phyloP scores from a whole-genome alignment of 1,140 invertebrate species.

The Pygmarrhopalites habei region DNA sequence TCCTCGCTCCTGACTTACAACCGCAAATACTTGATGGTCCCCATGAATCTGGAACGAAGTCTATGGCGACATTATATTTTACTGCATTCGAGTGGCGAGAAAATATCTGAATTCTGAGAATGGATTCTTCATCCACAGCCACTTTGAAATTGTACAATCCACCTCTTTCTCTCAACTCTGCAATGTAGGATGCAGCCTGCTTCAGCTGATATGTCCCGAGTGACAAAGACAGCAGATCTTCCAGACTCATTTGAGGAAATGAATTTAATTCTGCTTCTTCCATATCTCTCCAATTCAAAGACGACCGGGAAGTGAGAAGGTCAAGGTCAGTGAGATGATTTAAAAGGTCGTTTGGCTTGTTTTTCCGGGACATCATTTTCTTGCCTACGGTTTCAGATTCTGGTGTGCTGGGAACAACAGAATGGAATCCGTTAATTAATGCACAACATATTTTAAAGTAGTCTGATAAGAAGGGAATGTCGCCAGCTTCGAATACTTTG shows the following conservation, averaged over 20 bases:
- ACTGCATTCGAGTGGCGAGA: background rate
- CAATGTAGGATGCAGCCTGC: background rate
- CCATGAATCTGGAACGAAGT: too few relatives aligned
- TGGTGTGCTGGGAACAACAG: too few relatives aligned
- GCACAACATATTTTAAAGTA: too few relatives aligned
- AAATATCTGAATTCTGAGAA: background rate
- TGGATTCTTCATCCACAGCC: background rate
- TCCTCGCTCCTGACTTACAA: too few relatives aligned
- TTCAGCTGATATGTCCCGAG: slow-evolving; percentile 1
- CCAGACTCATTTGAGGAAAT: background rate
- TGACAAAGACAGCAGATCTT: background rate
- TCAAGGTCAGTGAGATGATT: too few relatives aligned
- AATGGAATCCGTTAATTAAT: slow-evolving; percentile 5
- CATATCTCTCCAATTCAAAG: background rate
- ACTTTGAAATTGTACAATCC: background rate
- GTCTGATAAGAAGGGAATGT: background rate
- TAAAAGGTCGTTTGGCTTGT: too few relatives aligned
- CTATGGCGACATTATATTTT: too few relatives aligned
- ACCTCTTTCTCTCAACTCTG: background rate
- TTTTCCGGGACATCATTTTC: too few relatives aligned
- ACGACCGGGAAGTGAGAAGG: background rate
- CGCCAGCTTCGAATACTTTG: background rate
- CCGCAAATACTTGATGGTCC: too few relatives aligned
- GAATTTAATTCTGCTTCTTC: background rate
- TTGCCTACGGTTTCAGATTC: too few relatives aligned